Conservation (phyloP, 1,140 invertebrate species). For the Pseudoatta argentina region DNA sequence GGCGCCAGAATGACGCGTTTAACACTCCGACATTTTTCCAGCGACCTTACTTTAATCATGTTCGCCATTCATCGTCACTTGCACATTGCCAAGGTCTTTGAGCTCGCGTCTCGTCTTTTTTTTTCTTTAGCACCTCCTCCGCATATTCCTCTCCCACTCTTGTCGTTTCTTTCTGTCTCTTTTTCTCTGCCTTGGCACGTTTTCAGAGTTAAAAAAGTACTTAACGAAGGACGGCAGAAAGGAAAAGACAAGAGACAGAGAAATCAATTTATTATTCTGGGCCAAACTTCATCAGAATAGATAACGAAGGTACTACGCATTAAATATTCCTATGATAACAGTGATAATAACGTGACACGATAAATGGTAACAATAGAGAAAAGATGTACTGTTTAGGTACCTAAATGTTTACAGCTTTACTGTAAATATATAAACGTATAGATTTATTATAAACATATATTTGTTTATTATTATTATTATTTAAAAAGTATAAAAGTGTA, state of each 20-base stretch:
- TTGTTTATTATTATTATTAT: neutral
- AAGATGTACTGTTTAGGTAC: neutral
- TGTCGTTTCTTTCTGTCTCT: neutral
- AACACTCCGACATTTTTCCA: conserved; percentile 40
- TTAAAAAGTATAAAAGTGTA: neutral
- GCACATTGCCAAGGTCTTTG: conserved; percentile 67
- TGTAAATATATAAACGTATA: neutral
- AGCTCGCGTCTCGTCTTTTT: conserved; percentile 35
- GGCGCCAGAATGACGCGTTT: conserved; percentile 43
- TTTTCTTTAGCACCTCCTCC: conserved; percentile 48
- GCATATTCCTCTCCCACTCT: conserved; percentile 4
- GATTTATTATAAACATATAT: neutral
- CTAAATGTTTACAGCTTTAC: neutral
- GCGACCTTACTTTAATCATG: conserved; percentile 49
- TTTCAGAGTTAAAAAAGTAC: conserved; percentile 72
- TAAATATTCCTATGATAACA: conserved; percentile 5
- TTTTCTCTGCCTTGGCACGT: conserved; percentile 66
- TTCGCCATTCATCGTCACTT: conserved; percentile 63
- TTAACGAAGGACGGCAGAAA: conserved; percentile 32
- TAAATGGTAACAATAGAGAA: neutral
- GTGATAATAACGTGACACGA: neutral
- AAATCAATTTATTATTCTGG: conserved; percentile 43
- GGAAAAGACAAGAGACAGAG: neutral
- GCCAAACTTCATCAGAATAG: neutral
- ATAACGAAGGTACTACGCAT: neutral